A percentile compares a stretch with the other conserved stretches of the same genome.
phyloP scores from a whole-genome alignment of 2,888 invertebrate species.

The Agrochola litura region DNA sequence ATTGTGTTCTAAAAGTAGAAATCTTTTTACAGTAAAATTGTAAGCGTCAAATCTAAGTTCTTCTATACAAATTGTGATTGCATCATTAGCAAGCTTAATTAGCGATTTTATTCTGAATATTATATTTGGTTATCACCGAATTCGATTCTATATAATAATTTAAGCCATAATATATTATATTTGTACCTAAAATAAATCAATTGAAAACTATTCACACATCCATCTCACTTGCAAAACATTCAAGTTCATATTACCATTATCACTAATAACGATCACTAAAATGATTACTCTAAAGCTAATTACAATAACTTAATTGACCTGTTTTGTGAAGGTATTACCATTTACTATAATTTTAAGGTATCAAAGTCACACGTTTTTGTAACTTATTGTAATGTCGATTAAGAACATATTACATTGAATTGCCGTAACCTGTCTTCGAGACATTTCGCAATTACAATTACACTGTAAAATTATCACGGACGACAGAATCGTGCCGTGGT shows the following conservation, averaged over 20 bases:
- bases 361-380: not conserved
- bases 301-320: conserved; percentile 63
- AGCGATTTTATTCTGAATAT: conserved; percentile 5
- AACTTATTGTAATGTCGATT: not conserved
- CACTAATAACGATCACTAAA: conserved; percentile 39
- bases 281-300: conserved; percentile 46
- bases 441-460: not conserved
- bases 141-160: conserved; percentile 44
- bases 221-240: conserved; percentile 48
- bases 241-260: conserved; percentile 47
- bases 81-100: conserved; percentile 19
- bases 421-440: not conserved
- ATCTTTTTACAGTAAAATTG: conserved; percentile 16
- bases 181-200: conserved; percentile 64
- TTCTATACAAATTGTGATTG: conserved; percentile 23
- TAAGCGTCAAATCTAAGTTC: conserved; percentile 21
- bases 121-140: conserved; percentile 16
- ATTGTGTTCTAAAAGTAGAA: conserved; percentile 1
- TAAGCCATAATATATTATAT: conserved; percentile 58
- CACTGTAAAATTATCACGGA: not conserved
- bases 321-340: conserved; percentile 60
- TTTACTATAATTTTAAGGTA: not conserved
- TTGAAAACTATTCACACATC: conserved; percentile 43
- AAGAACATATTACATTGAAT: conserved; percentile 2
- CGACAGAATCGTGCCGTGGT: not conserved